These are phyloP conservation scores for Pogoniulus pusillus DNA, from an alignment of 2,797 vertebrate genomes.

Conservation along the genomic window DNA sequence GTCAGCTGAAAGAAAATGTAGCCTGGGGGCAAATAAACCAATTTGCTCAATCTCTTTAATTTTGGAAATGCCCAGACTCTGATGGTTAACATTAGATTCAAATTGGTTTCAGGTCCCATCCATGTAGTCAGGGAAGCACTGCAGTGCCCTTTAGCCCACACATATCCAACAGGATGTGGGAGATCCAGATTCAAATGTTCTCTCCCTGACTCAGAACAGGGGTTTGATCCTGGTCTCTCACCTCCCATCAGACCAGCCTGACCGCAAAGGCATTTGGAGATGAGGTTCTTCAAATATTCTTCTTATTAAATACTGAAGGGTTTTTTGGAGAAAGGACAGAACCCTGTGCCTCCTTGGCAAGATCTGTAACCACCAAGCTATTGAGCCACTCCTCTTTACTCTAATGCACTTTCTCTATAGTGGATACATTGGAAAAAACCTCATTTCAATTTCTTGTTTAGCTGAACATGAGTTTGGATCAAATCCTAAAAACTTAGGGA, in stretches of 20 bases:
- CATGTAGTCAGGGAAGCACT: neutral
- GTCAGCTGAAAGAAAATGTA: neutral
- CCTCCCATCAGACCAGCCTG: neutral
- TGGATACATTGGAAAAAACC: neutral
- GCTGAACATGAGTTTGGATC: neutral
- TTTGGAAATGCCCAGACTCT: neutral
- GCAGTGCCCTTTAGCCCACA: neutral
- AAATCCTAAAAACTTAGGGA: neutral
- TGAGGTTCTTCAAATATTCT: constrained; percentile 1
- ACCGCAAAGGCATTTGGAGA: constrained; percentile 18
- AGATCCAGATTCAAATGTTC: neutral
- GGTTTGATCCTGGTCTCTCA: neutral
- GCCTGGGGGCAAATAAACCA: neutral
- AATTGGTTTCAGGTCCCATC: neutral
- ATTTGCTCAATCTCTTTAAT: neutral
- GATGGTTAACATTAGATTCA: neutral
- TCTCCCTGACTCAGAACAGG: constrained; percentile 3
- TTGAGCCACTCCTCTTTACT: neutral
- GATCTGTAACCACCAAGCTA: neutral
- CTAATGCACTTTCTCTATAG: neutral
- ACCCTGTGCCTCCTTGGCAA: neutral
- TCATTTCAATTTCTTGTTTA: constrained; percentile 2
- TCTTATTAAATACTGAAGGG: neutral
- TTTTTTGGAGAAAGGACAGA: neutral
- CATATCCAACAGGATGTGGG: constrained; percentile 15